Base-by-base conservation (phyloP, 2,797 vertebrate species). In the Poecilia wingei region DNA sequence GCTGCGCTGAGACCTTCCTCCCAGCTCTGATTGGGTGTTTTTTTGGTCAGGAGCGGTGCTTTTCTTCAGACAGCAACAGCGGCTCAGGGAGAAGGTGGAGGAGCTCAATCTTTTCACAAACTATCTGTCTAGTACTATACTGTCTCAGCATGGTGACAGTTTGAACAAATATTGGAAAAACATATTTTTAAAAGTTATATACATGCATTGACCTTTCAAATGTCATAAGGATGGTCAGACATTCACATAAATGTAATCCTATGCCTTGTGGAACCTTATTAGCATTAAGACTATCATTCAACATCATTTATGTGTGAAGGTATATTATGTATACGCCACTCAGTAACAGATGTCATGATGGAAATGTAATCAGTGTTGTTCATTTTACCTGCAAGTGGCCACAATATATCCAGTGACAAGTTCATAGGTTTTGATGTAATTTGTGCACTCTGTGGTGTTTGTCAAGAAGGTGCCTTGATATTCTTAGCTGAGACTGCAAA, bases 401-500 rank as follows among this genome's bases (percentile, higher is more conserved):
- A 10, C 10, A 39, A 39, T 41, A 12, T 39, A 22, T 9, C 22
- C 2, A 68, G 7, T 25, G 33, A 68, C 36, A 20, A n/a, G 12
- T 69, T n/a, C 41, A 39, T 55, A 25, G 7, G n/a, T 72, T 46
- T 47, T n/a, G 16, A 39, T 72, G 2, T 61, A 28, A 47, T 78
- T 61, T 72, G 45, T 49, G 43, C 6, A 47, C 14, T 39, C 25
- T 68, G 39, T 55, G 53, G 88, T 90, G 77, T 61, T 80, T 88
- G 77, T 85, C 36, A 66, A 85, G 83, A 76, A 79, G 72, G 76
- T 61, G 82, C 87, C 83, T 83, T 64, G 87, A 88, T 81, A 88
- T 80, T 80, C 76, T 79, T 75, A 79, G 82, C 84, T 86, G 84
- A 90, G 80, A 61, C 77, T 14, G 9, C 78, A 89, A 81, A 89